Percentiles rank a stretch among this genome's conserved stretches.
Evolutionary conservation across 2,888 invertebrate species (phyloP).

Genomic region (Glyphotaelius pellucidus): DNA sequence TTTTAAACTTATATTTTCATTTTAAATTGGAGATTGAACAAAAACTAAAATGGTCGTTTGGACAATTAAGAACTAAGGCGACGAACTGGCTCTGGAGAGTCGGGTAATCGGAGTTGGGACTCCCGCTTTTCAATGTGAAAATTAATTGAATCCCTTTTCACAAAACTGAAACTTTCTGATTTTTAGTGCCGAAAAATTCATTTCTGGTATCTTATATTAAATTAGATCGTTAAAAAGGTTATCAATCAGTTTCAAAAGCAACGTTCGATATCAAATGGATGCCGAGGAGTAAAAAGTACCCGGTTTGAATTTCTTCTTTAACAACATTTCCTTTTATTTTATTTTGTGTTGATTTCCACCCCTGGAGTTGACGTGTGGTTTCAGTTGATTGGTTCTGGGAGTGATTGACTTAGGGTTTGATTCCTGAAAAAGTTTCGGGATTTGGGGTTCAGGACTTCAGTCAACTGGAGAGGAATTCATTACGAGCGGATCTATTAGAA

Average conservation of each 20-base stretch:
- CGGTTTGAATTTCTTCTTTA: neutral
- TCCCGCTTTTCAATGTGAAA: neutral
- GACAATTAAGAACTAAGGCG: too few species aligned
- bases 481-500: constrained; percentile 26
- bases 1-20: too few species aligned
- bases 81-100: too few species aligned
- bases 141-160: neutral
- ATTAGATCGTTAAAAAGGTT: neutral
- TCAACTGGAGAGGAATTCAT: constrained; percentile 29
- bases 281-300: neutral
- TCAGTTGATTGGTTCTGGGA: constrained; percentile 17
- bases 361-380: constrained; percentile 21
- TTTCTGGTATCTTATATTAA: neutral
- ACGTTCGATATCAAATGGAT: neutral
- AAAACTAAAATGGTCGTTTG: too few species aligned
- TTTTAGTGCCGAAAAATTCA: neutral
- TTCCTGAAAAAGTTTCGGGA: neutral
- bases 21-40: too few species aligned
- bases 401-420: constrained; percentile 45
- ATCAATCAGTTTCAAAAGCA: neutral
- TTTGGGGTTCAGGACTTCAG: neutral
- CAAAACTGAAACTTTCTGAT: neutral
- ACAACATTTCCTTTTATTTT: constrained; percentile 5
- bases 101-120: too few species aligned
- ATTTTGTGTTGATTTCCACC: constrained; percentile 21